A percentile compares a stretch with the other conserved stretches of the same genome.
phyloP scores from a whole-genome alignment of 2,888 invertebrate species.

The Catonia carolina region DNA sequence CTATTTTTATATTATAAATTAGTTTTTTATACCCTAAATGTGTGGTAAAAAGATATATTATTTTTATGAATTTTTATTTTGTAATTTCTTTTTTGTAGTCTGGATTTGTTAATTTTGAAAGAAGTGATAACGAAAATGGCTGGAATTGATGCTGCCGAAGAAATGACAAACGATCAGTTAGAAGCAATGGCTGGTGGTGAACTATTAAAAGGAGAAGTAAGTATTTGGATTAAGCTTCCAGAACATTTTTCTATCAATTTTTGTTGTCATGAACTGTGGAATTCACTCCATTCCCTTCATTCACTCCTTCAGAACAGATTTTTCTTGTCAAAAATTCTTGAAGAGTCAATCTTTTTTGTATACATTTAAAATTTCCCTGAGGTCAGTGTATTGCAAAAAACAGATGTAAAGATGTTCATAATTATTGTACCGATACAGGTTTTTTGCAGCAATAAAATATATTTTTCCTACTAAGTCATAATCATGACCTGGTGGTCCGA shows the following conservation, averaged over 20 bases:
- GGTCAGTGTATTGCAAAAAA: no score
- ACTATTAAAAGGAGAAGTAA: slow-evolving; percentile 79
- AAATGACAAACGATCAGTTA: slow-evolving; percentile 92
- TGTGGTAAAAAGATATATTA: slow-evolving; percentile 2
- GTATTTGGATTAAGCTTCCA: slow-evolving; percentile 52
- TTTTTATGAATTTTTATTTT: slow-evolving; percentile 9
- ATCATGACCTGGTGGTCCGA: no score
- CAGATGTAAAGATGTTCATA: no score
- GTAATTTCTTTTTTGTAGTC: slow-evolving; percentile 47
- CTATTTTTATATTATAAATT: not conserved
- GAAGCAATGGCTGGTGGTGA: slow-evolving; percentile 98
- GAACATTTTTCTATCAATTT: slow-evolving; percentile 1
- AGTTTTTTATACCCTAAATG: not conserved
- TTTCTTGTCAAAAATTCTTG: no score
- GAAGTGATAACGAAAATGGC: slow-evolving; percentile 99
- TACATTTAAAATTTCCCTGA: no score
- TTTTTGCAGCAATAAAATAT: no score
- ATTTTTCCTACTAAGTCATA: no score
- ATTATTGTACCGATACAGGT: no score
- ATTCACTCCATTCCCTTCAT: no score
- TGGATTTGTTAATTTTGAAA: slow-evolving; percentile 86
- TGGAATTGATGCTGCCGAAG: slow-evolving; percentile 94
- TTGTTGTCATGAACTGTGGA: not conserved
- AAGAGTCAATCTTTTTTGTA: no score
- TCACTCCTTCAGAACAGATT: no score